These are phyloP conservation scores for Xerus rutilus DNA, from an alignment of 2,797 vertebrate species.

Conservation along the genomic window DNA sequence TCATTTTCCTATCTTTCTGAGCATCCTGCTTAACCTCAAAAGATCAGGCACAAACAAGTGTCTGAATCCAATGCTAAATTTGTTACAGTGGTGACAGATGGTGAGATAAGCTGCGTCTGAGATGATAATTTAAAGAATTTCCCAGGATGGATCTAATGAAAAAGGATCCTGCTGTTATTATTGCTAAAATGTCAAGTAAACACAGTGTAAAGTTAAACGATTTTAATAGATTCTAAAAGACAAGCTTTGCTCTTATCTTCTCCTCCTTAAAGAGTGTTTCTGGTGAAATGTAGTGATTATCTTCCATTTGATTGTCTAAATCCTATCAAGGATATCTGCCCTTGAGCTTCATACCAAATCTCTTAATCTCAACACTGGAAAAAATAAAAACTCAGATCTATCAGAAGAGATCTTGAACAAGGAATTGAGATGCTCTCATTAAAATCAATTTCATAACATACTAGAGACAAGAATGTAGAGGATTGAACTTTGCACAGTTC, in stretches of 20 bases:
- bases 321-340: slow-evolving; percentile 52
- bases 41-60: slow-evolving; percentile 24
- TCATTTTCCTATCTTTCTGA: slow-evolving; percentile 36
- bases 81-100: slow-evolving; percentile 85
- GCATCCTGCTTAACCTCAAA: slow-evolving; percentile 25
- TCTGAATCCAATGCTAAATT: slow-evolving; percentile 78
- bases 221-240: slow-evolving; percentile 68
- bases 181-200: slow-evolving; percentile 77
- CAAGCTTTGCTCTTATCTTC: slow-evolving; percentile 24
- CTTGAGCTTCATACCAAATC: slow-evolving; percentile 51
- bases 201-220: slow-evolving; percentile 58
- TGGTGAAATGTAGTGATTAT: slow-evolving; percentile 63
- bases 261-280: slow-evolving; percentile 58
- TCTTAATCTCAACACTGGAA: slow-evolving; percentile 47
- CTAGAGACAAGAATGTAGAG: not conserved
- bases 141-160: slow-evolving; percentile 82
- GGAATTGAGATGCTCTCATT: not conserved
- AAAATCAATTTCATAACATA: slow-evolving; percentile 23
- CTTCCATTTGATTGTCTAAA: slow-evolving; percentile 48
- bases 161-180: slow-evolving; percentile 73
- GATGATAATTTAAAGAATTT: slow-evolving; percentile 85
- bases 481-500: not conserved
- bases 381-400: not conserved
- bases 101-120: slow-evolving; percentile 77
- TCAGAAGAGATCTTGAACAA: slow-evolving; percentile 27